Conservation (phyloP, 2,113 vertebrate genomes). For the Leptobrachium leishanense region DNA sequence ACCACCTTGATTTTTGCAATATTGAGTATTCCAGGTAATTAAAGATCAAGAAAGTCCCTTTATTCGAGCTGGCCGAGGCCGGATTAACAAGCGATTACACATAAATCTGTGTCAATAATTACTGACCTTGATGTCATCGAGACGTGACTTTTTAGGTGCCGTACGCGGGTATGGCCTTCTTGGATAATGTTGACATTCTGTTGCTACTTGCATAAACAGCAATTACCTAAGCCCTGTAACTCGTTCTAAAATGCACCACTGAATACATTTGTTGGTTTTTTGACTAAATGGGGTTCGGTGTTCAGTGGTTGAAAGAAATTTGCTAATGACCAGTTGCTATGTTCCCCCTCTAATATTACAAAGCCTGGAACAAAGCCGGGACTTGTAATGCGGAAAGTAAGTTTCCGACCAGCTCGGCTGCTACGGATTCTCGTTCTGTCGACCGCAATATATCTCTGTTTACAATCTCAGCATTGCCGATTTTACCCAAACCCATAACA, state of each 20-base stretch:
- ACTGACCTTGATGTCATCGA: neutral
- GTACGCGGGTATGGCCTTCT: neutral
- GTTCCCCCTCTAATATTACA: neutral
- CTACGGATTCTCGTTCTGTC: neutral
- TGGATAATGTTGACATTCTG: neutral
- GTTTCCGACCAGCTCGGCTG: neutral
- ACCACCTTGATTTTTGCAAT: no score
- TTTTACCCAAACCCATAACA: neutral
- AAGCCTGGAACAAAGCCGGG: neutral
- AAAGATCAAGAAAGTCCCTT: neutral
- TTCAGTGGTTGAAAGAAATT: neutral
- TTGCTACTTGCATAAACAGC: neutral
- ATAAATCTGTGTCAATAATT: neutral
- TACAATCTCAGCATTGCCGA: slow-evolving; percentile 1
- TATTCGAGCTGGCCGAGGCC: neutral
- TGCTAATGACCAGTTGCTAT: neutral
- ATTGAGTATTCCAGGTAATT: no score
- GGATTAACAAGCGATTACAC: neutral
- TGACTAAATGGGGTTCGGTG: neutral
- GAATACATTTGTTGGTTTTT: neutral
- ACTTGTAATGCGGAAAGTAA: neutral
- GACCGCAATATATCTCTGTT: neutral
- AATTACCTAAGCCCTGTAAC: neutral
- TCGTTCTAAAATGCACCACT: neutral
- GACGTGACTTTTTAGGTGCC: neutral